phyloP scores from a whole-genome alignment of 1,140 invertebrate genomes.

The Spodoptera litura region DNA sequence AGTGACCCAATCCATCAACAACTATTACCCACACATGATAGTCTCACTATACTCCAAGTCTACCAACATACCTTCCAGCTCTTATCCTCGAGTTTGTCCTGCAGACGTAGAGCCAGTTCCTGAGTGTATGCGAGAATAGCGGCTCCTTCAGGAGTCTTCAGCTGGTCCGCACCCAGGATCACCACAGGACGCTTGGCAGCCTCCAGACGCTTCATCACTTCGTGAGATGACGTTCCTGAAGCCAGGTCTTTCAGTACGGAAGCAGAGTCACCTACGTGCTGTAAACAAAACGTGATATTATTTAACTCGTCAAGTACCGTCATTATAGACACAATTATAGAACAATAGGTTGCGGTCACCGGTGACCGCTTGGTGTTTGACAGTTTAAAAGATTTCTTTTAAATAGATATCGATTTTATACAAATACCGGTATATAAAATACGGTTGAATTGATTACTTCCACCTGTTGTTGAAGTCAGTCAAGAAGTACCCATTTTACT shows the following conservation, averaged over 20 bases:
- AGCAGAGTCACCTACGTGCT: slow-evolving; percentile 94
- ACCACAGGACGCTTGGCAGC: slow-evolving; percentile 95
- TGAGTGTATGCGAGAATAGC: slow-evolving; percentile 92
- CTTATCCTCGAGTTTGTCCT: slow-evolving; percentile 81
- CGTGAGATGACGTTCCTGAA: slow-evolving; percentile 89
- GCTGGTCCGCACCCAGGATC: slow-evolving; percentile 94
- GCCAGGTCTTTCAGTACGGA: slow-evolving; percentile 90
- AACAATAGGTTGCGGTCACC: too few species aligned
- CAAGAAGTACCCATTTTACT: too few species aligned
- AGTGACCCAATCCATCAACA: neutral
- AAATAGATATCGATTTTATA: too few species aligned
- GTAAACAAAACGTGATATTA: neutral
- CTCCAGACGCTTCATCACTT: slow-evolving; percentile 91
- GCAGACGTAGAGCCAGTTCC: slow-evolving; percentile 88
- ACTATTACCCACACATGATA: too few species aligned
- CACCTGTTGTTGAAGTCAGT: too few species aligned
- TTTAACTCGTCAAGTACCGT: too few species aligned
- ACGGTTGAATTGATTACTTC: too few species aligned
- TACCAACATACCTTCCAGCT: slow-evolving; percentile 74
- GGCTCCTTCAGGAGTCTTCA: slow-evolving; percentile 93
- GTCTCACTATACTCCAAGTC: too few species aligned
- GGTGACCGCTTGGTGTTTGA: too few species aligned
- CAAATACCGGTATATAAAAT: too few species aligned
- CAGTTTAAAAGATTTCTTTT: too few species aligned
- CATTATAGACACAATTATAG: too few species aligned